Conservation (phyloP, 1,140 invertebrate species). For the Temnothorax nylanderi region DNA sequence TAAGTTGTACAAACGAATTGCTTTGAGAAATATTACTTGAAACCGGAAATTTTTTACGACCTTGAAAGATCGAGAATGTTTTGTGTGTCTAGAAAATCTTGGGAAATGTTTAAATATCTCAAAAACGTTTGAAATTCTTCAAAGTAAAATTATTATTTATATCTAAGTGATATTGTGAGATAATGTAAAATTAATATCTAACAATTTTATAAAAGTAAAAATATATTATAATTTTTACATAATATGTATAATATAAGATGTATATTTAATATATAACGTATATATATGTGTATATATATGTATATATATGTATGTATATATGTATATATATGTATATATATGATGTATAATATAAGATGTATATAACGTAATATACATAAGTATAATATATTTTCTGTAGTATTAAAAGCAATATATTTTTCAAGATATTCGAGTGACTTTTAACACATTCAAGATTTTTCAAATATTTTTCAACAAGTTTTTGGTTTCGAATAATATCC, state of each 20-base stretch:
- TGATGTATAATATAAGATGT: no score
- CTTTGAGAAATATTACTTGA: neutral
- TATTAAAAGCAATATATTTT: neutral
- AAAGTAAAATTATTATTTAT: constrained; percentile 1
- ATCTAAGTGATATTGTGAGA: neutral
- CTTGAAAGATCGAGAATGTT: neutral
- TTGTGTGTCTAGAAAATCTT: neutral
- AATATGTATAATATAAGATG: neutral
- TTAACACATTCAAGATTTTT: neutral
- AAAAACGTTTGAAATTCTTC: neutral
- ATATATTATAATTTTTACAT: neutral
- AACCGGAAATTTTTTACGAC: neutral
- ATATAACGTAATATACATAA: neutral
- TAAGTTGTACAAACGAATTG: neutral
- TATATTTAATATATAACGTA: no score
- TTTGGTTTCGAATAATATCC: neutral
- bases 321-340: no score
- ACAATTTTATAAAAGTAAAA: neutral
- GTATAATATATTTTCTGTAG: neutral
- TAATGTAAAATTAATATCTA: neutral
- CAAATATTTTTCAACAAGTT: neutral
- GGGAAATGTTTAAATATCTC: neutral
- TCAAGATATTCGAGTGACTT: neutral
- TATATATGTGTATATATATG: neutral
- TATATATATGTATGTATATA: neutral